phyloP scores from a whole-genome alignment of 1,140 invertebrate genomes.

The Drosophila bifasciata region DNA sequence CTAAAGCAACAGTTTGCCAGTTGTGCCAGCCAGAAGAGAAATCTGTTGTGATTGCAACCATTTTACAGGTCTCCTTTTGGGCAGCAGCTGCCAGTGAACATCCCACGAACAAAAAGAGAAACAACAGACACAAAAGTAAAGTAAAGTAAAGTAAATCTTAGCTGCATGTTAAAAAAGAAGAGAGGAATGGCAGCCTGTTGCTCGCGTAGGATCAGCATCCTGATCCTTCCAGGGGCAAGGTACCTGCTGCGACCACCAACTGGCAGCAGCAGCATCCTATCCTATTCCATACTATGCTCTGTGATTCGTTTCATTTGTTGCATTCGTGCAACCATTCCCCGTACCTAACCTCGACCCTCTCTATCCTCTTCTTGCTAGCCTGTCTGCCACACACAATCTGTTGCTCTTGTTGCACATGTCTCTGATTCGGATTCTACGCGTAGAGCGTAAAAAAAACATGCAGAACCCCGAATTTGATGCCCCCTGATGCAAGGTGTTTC shows the following conservation, averaged over 20 bases:
- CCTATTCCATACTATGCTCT: conserved; percentile 12
- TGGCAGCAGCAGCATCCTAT: conserved; percentile 32
- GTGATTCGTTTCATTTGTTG: conserved; percentile 77
- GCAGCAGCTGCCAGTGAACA: conserved; percentile 55
- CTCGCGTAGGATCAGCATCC: conserved; percentile 33
- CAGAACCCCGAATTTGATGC: conserved; percentile 63
- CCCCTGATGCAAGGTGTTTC: conserved; percentile 68
- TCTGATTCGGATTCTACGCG: conserved; percentile 50
- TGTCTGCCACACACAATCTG: conserved; percentile 64
- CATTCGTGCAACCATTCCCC: conserved; percentile 17
- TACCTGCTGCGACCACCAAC: conserved; percentile 74
- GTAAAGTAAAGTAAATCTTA: conserved; percentile 52
- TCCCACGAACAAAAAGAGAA: conserved; percentile 30
- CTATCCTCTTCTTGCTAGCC: no score
- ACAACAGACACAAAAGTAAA: conserved; percentile 51
- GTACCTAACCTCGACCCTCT: neutral
- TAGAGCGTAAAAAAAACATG: conserved; percentile 56
- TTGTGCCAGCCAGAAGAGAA: neutral
- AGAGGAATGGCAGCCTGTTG: conserved; percentile 66
- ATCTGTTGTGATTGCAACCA: conserved; percentile 69
- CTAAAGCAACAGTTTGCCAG: conserved; percentile 36
- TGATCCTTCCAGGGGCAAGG: conserved; percentile 58
- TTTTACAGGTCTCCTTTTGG: conserved; percentile 42
- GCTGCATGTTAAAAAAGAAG: conserved; percentile 68
- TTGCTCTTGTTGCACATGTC: conserved; percentile 74